Conservation (phyloP, 2,797 vertebrate species). For the Phalanger gymnotis region DNA sequence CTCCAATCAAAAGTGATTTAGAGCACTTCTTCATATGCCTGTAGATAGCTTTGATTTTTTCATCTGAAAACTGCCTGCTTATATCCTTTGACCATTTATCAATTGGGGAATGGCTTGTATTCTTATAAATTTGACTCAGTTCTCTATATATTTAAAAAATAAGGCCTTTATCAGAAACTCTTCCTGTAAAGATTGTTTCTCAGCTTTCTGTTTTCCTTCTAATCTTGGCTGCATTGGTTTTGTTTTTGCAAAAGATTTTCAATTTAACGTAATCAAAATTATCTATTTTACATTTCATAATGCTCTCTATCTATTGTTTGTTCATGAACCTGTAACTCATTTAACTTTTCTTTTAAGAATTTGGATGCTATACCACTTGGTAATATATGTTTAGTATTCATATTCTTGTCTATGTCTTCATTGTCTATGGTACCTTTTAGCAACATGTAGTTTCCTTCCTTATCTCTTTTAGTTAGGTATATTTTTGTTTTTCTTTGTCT, state of each 20-base stretch:
- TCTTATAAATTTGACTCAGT: not conserved
- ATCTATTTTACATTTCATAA: not conserved
- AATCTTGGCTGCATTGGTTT: not conserved
- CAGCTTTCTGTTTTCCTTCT: not conserved
- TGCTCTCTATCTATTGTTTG: not conserved
- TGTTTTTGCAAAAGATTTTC: not conserved
- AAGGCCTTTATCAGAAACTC: not conserved
- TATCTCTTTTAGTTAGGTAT: not conserved
- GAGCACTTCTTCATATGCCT: not conserved
- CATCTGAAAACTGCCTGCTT: not conserved
- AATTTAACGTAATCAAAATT: not conserved
- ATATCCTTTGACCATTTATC: not conserved
- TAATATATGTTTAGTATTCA: not conserved
- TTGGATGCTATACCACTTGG: not conserved
- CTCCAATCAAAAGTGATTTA: not conserved
- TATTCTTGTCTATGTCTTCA: no score
- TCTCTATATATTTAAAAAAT: not conserved
- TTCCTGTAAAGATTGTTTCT: not conserved
- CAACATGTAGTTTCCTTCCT: not conserved
- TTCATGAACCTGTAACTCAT: not conserved
- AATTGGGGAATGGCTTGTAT: not conserved
- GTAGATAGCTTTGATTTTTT: not conserved
- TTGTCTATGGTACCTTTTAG: not conserved
- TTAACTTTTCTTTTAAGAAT: not conserved
- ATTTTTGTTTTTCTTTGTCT: not conserved